These are phyloP conservation scores for Emesis furor DNA, from an alignment of 2,888 invertebrate species.

Conservation along the genomic window DNA sequence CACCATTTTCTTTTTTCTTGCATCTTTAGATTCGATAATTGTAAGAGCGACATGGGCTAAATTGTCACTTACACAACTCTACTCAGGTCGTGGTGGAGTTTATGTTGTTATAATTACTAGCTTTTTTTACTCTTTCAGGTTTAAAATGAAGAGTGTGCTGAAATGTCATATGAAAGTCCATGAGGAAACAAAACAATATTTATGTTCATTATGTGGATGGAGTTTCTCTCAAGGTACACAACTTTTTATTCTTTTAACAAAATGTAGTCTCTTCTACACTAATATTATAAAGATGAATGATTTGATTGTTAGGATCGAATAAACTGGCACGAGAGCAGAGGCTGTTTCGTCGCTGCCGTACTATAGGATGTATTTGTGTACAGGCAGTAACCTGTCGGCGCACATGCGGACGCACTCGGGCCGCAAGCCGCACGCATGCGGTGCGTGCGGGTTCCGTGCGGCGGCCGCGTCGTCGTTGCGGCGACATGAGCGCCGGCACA, in stretches of 20 bases:
- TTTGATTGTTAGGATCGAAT: too few relatives aligned
- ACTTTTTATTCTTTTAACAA: background rate
- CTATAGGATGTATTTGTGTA: background rate
- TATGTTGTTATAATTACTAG: too few relatives aligned
- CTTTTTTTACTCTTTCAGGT: conserved; percentile 79
- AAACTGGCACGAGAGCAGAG: too few relatives aligned
- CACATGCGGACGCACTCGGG: conserved; percentile 87
- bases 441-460: conserved; percentile 83
- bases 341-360: too few relatives aligned
- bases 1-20: too few relatives aligned
- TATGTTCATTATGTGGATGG: conserved; percentile 87
- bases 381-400: conserved; percentile 85
- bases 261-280: too few relatives aligned
- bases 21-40: too few relatives aligned
- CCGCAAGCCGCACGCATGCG: conserved; percentile 84
- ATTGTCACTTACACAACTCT: too few relatives aligned
- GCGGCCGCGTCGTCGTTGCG: conserved; percentile 82
- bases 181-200: conserved; percentile 82
- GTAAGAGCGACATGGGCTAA: too few relatives aligned
- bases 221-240: conserved; percentile 84
- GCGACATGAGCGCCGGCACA: conserved; percentile 85
- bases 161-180: conserved; percentile 86
- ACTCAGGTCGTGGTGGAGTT: too few relatives aligned
- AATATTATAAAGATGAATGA: too few relatives aligned
- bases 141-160: conserved; percentile 85